Base-by-base conservation (phyloP, 2,888 invertebrate genomes). In the Philopedon plagiatum region DNA sequence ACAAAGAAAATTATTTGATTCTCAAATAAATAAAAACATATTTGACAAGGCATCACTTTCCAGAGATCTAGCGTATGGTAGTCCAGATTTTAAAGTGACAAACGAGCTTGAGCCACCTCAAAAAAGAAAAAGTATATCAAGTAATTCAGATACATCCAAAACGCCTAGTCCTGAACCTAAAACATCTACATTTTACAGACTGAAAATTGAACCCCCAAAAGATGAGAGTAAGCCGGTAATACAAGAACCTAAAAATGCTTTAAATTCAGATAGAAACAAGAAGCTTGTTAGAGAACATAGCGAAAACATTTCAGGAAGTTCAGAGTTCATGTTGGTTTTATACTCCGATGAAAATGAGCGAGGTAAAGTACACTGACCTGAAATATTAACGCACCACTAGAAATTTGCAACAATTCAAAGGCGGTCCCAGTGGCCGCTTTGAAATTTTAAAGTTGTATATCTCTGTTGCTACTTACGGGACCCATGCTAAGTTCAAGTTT, bases 271-370 rank as follows among this genome's bases (percentile, higher is more conserved):
- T 41, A 56, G 61, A 11, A 76, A 49, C 56, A 74, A 70, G 7
- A 77, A 73, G 32, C 49, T 75, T 7, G 69, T 71, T 21, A 74
- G 73, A 78, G 80, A 83, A 71, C 86, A 85, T 46, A 86, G 85
- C 61, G 87, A 86, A 77, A 87, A 87, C 61, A 78, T 87, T 49
- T 89, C 90, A 60, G 92, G 90, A 41, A 93, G 93, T 84, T 92
- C 92, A 61, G 95, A 95, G 84, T 93, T 94, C 81, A 93, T 95
- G 92, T 86, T 94, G 75, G 92, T 94, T 60, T 87, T 95, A 19
- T 83, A 84, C 76, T 83, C 85, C 58, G 83, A 83, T 75, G 82
- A 80, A 75, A 79, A 80, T 69, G 78, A 81, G 65, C 79, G 80
- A 82, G 83, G 84, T 84, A 78, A 76, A 7, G 8, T 46, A 39